Base-by-base conservation (phyloP, 2,888 invertebrate species). In the Lutraria lutraria region DNA sequence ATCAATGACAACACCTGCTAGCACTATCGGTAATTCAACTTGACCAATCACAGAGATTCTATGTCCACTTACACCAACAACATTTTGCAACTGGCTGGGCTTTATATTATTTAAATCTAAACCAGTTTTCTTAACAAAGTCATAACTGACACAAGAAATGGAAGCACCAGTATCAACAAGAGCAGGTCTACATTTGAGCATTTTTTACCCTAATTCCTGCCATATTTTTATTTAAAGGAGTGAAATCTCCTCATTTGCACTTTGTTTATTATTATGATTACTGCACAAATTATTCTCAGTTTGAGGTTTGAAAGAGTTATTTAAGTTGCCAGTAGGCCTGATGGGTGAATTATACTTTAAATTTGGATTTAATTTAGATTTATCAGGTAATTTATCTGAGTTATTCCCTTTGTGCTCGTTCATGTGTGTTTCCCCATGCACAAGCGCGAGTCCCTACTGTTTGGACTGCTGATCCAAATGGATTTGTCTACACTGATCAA, bases 91-190 rank as follows among this genome's bases (percentile, higher is more conserved):
- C 0, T 25, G 3, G 13, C 80, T 52, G 12, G 60, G 12, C 43
- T 72, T 56, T 53, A 86, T 25, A 13, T 76, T 52, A n/a, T 56
- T 63, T n/a, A 80, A 60, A 25, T 29, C 34, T 34, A 83, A 53
- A 19, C 83, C 81, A 25, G 85, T 21, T n/a, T 56, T 90, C 54
- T 86, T 86, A 2, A 90, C n/a, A 72, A 90, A 87, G 21, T 60
- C 21, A 53, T 85, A 56, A 29, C 88, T 88, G 43, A 86, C 72
- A 29, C 81, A 80, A 16, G 88, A 88, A 29, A 90, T 52, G 15
- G 72, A 34, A n/a, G 90, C 88, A 34, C 88, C 90, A 10, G 89
- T 88, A n/a, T 89, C 89, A 31, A 87, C 31, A 25, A 87, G 79
- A n/a, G 87, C 85, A 29, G 79, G 81, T n/a, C n/a, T n/a, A n/a